A percentile compares a stretch with the other conserved stretches of the same genome.
phyloP scores from a whole-genome alignment of 1,140 invertebrate species.

The Sinella curviseta region DNA sequence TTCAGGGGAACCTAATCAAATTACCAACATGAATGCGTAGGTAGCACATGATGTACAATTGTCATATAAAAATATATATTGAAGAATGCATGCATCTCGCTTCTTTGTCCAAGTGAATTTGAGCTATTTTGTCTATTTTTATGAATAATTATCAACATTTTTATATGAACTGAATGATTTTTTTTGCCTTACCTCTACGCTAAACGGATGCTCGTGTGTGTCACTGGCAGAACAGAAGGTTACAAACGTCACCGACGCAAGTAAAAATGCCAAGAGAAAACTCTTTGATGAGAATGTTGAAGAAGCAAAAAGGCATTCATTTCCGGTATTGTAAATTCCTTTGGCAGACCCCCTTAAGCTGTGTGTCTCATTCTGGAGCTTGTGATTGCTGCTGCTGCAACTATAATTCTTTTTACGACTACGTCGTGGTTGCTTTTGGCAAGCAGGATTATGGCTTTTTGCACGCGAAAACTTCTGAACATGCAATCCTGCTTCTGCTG shows the following conservation, averaged over 20 bases:
- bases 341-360: not conserved
- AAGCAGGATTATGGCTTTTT: not conserved
- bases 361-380: not conserved
- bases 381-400: not conserved
- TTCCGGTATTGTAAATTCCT: constrained; percentile 3
- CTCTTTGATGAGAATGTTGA: constrained; percentile 1
- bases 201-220: constrained; percentile 14
- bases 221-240: not conserved
- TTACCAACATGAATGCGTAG: too few relatives aligned
- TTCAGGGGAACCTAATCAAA: too few relatives aligned
- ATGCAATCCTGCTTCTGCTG: not conserved
- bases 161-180: too few relatives aligned
- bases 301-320: constrained; percentile 18
- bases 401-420: too few relatives aligned
- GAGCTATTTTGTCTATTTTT: too few relatives aligned
- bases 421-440: not conserved
- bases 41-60: too few relatives aligned
- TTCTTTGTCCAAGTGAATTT: too few relatives aligned
- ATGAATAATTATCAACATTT: too few relatives aligned
- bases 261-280: constrained; percentile 5
- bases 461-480: not conserved
- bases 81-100: too few relatives aligned
- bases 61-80: too few relatives aligned
- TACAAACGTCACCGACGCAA: not conserved
- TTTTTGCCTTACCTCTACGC: constrained; percentile 1